Conservation (phyloP, 2,113 vertebrate species). For the Laticauda colubrina region DNA sequence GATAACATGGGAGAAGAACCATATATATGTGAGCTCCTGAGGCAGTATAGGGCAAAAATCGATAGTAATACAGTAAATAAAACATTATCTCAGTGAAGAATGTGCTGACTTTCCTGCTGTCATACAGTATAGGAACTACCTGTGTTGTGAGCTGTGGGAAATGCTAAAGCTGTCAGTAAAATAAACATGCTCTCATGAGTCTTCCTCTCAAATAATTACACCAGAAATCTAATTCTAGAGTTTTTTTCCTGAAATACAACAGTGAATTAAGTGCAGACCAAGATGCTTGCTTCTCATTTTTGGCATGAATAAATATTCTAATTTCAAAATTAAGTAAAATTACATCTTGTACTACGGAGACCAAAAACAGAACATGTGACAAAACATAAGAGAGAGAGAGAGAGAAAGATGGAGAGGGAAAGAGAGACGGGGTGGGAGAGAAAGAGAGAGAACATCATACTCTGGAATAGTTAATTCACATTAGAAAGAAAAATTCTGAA, state of each 20-base stretch:
- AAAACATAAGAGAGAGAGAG: constrained; percentile 17
- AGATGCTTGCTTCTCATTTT: constrained; percentile 34
- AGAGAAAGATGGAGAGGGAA: fast-evolving
- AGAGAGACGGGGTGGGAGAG: not conserved
- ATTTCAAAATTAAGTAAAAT: constrained; percentile 17
- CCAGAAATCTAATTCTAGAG: too few species aligned
- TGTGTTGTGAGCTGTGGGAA: not conserved
- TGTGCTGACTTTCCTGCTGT: not conserved
- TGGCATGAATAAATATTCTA: constrained; percentile 29
- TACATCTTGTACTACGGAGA: not conserved
- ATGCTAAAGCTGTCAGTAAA: not conserved
- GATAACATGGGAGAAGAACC: not conserved
- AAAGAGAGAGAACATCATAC: constrained; percentile 12
- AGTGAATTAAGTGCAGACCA: not conserved
- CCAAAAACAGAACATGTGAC: not conserved
- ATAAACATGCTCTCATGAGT: not conserved
- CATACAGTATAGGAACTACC: not conserved
- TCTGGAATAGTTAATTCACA: not conserved
- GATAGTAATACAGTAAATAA: not conserved
- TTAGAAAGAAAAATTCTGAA: constrained; percentile 27
- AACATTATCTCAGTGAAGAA: not conserved
- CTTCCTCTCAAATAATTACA: not conserved
- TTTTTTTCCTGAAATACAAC: not conserved
- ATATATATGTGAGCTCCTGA: not conserved
- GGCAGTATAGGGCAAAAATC: not conserved